Evolutionary conservation across 2,888 invertebrate genomes (phyloP).

Genomic region (Athalia cordata): DNA sequence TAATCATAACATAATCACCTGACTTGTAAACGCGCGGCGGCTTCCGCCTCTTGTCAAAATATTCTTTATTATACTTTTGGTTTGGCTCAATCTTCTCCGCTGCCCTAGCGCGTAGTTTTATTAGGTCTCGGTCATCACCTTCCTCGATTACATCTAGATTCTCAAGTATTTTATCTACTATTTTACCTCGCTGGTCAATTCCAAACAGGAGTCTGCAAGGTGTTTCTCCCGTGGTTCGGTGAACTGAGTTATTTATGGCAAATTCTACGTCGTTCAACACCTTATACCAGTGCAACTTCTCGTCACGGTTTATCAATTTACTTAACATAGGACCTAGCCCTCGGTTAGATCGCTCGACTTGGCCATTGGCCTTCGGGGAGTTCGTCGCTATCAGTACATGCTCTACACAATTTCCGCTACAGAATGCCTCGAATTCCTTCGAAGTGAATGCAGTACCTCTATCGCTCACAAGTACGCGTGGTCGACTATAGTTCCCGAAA

Average conservation of each 20-base stretch:
- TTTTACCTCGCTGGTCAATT: neutral
- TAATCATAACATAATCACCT: slow-evolving; percentile 56
- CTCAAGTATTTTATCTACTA: neutral
- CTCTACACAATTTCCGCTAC: neutral
- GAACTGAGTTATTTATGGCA: slow-evolving; percentile 13
- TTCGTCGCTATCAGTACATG: neutral
- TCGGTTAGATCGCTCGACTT: slow-evolving; percentile 4
- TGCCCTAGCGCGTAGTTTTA: neutral
- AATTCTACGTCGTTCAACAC: neutral
- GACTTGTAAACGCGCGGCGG: slow-evolving; percentile 48
- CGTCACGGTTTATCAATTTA: neutral
- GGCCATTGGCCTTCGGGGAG: slow-evolving; percentile 14
- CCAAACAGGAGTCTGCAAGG: slow-evolving; percentile 10
- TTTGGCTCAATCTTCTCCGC: neutral
- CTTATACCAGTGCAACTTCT: slow-evolving; percentile 3
- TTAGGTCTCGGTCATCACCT: slow-evolving; percentile 12
- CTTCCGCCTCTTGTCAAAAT: slow-evolving; percentile 39
- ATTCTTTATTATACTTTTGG: slow-evolving; percentile 3
- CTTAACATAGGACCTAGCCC: neutral
- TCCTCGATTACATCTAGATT: neutral
- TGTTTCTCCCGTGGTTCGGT: slow-evolving; percentile 12
- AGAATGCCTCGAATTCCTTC: slow-evolving; percentile 31
- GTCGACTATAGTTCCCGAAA: slow-evolving; percentile 46
- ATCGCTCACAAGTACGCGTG: slow-evolving; percentile 42
- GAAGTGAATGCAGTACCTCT: slow-evolving; percentile 48